phyloP scores from a whole-genome alignment of 2,113 vertebrate genomes.

The Psittacus erithacus region DNA sequence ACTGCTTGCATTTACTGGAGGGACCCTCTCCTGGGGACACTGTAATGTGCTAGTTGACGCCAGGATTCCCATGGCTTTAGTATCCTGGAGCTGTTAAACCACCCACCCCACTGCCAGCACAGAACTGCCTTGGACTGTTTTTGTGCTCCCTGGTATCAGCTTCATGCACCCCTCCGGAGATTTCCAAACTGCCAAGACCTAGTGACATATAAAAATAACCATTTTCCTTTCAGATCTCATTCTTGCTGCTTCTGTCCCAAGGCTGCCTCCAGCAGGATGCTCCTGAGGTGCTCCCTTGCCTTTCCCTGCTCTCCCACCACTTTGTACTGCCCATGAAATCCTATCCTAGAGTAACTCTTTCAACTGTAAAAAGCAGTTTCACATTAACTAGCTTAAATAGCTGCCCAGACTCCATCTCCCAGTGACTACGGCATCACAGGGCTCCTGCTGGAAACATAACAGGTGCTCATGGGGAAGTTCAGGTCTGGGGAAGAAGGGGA shows the following conservation, averaged over 20 bases:
- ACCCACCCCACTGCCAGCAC: neutral
- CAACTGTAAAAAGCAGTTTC: neutral
- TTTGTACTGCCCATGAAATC: neutral
- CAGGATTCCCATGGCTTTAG: neutral
- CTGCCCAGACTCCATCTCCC: neutral
- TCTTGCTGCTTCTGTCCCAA: neutral
- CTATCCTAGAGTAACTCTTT: neutral
- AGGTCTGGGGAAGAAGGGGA: accelerated
- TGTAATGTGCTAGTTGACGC: accelerated
- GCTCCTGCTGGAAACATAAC: neutral
- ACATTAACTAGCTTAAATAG: neutral
- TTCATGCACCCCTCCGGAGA: neutral
- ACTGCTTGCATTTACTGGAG: accelerated
- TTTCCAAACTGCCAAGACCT: neutral
- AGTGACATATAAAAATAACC: neutral
- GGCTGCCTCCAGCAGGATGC: accelerated
- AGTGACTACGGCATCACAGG: accelerated
- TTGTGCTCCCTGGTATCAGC: neutral
- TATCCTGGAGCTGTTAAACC: neutral
- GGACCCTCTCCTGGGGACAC: neutral
- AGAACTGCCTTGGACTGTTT: neutral
- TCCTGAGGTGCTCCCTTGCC: neutral
- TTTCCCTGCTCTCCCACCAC: neutral
- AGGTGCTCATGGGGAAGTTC: neutral
- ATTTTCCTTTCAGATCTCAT: neutral